phyloP scores from a whole-genome alignment of 2,888 invertebrate species.

The Papilio elwesi region DNA sequence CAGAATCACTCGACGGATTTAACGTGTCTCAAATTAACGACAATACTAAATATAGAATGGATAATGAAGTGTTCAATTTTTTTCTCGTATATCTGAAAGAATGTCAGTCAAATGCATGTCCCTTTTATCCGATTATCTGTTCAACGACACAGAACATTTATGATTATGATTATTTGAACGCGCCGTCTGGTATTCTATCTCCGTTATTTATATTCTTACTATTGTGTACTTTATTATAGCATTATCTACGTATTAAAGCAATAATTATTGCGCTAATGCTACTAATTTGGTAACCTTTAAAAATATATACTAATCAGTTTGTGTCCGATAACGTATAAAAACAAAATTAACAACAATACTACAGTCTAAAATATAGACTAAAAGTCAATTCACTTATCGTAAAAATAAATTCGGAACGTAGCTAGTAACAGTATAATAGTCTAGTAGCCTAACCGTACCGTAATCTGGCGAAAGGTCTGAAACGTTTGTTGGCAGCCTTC shows the following conservation, averaged over 20 bases:
- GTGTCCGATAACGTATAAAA: too few species aligned
- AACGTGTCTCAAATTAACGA: conserved; percentile 40
- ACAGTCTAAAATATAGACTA: background rate
- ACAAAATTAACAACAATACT: too few species aligned
- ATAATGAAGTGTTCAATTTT: background rate
- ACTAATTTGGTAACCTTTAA: too few species aligned
- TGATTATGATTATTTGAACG: too few species aligned
- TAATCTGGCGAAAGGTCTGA: conserved; percentile 29
- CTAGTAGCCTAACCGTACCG: background rate
- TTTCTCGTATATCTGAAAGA: background rate
- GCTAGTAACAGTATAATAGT: background rate
- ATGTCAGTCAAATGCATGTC: too few species aligned
- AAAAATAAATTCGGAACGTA: conserved; percentile 12
- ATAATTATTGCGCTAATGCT: too few species aligned
- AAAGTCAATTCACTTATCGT: conserved; percentile 19
- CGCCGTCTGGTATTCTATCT: too few species aligned
- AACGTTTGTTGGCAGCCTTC: conserved; percentile 54
- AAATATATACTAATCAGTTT: too few species aligned
- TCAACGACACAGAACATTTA: background rate
- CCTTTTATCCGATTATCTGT: too few species aligned
- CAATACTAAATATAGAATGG: conserved; percentile 32
- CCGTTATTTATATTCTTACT: too few species aligned
- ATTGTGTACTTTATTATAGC: too few species aligned
- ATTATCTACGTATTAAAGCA: too few species aligned
- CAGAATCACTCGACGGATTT: conserved; percentile 45